Conservation (phyloP, 2,113 vertebrate species). For the Haemorhous mexicanus region DNA sequence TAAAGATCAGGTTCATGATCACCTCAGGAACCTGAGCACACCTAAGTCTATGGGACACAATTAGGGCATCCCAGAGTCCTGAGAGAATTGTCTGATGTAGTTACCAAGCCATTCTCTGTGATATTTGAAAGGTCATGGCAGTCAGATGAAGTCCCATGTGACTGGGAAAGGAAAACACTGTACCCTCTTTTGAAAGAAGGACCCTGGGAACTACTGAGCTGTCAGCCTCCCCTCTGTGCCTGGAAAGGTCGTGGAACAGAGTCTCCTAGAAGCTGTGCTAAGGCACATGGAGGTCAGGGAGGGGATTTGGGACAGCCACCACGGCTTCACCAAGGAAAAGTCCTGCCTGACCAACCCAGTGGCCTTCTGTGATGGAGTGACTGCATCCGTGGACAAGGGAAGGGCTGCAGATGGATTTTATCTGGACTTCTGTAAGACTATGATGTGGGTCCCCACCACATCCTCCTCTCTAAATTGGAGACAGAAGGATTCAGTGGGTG, state of each 20-base stretch:
- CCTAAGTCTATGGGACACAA: background rate
- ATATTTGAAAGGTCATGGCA: background rate
- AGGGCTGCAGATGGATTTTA: background rate
- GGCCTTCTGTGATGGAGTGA: background rate
- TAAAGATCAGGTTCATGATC: background rate
- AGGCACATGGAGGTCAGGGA: background rate
- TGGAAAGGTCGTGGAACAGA: background rate
- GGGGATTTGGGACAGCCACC: background rate
- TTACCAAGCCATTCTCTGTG: background rate
- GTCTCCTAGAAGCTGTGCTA: background rate
- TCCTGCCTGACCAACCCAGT: background rate
- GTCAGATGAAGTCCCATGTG: background rate
- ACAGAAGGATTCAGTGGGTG: accelerated
- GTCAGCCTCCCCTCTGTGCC: background rate
- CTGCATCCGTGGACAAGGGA: too few relatives aligned
- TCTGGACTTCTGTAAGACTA: background rate
- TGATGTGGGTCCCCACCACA: background rate
- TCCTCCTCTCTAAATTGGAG: background rate
- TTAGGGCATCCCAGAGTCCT: background rate
- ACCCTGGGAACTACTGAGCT: background rate
- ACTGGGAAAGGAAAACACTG: background rate
- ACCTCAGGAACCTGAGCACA: background rate
- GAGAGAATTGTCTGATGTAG: background rate
- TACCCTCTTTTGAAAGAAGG: background rate
- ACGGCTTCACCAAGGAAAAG: background rate